Conservation (phyloP, 2,888 invertebrate species). For the Cephus rjabovi region DNA sequence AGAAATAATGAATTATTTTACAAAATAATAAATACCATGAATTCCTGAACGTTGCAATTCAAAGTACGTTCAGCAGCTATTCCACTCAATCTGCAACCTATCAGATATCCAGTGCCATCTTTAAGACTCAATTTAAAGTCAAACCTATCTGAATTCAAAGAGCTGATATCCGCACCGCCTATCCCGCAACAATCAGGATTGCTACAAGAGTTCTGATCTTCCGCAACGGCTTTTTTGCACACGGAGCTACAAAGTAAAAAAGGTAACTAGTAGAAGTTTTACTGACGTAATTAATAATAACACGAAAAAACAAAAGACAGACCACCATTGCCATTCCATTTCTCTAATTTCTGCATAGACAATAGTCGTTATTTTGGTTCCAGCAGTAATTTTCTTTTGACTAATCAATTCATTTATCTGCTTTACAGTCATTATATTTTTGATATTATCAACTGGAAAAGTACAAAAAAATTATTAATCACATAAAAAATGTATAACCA, state of each 20-base stretch:
- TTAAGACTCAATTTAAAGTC: constrained; percentile 52
- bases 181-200: constrained; percentile 61
- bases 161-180: constrained; percentile 48
- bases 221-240: constrained; percentile 50
- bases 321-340: constrained; percentile 68
- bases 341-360: constrained; percentile 76
- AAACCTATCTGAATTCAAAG: constrained; percentile 39
- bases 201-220: constrained; percentile 59
- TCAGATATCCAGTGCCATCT: constrained; percentile 60
- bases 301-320: background rate
- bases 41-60: constrained; percentile 44
- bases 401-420: constrained; percentile 61
- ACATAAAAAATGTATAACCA: background rate
- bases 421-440: constrained; percentile 72
- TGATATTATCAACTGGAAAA: constrained; percentile 68
- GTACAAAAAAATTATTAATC: constrained; percentile 10
- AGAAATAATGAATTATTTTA: constrained; percentile 10
- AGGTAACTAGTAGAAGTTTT: background rate
- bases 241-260: constrained; percentile 46
- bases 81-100: constrained; percentile 58
- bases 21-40: constrained; percentile 42
- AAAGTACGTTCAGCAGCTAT: constrained; percentile 52
- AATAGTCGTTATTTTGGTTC: constrained; percentile 67
- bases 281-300: background rate
- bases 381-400: background rate